A percentile compares a stretch with the other conserved stretches of the same genome.
phyloP scores from a whole-genome alignment of 2,113 vertebrate species.

The Clinocottus analis region DNA sequence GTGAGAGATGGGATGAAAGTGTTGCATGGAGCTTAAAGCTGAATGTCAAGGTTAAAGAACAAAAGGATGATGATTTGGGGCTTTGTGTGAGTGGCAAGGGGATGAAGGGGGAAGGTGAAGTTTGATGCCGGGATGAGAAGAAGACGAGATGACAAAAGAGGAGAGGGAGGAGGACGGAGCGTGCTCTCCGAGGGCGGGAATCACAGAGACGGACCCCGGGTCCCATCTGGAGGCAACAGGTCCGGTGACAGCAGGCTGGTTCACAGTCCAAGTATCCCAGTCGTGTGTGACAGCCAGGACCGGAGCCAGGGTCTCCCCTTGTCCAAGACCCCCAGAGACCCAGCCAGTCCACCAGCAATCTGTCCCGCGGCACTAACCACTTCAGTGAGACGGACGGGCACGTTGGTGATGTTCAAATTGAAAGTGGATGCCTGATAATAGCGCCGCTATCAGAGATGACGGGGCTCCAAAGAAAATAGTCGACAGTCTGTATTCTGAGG shows the following conservation, averaged over 20 bases:
- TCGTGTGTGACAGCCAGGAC: constrained; percentile 49
- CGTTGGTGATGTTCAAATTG: constrained; percentile 56
- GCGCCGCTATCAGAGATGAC: constrained; percentile 51
- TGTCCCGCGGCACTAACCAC: constrained; percentile 62
- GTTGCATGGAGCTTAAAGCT: constrained; percentile 48
- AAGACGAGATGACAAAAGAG: constrained; percentile 40
- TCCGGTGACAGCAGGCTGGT: constrained; percentile 76
- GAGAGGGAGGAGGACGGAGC: constrained; percentile 30
- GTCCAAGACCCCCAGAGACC: constrained; percentile 52
- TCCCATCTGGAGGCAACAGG: constrained; percentile 83
- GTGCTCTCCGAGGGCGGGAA: constrained; percentile 46
- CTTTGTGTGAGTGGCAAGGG: constrained; percentile 29
- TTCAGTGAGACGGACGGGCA: constrained; percentile 28
- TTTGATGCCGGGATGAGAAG: constrained; percentile 23
- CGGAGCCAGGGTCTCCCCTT: constrained; percentile 32
- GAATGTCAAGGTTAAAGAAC: constrained; percentile 73
- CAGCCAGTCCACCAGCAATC: constrained; percentile 58
- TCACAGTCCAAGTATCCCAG: constrained; percentile 60
- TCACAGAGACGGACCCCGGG: constrained; percentile 40
- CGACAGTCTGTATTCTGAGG: constrained; percentile 31
- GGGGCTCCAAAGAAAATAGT: constrained; percentile 39
- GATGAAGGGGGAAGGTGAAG: constrained; percentile 55
- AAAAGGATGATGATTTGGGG: constrained; percentile 54
- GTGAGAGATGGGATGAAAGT: constrained; percentile 65
- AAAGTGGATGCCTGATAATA: constrained; percentile 58